Evolutionary conservation across 2,888 invertebrate genomes (phyloP).

Genomic region (Drosophila lacicola): DNA sequence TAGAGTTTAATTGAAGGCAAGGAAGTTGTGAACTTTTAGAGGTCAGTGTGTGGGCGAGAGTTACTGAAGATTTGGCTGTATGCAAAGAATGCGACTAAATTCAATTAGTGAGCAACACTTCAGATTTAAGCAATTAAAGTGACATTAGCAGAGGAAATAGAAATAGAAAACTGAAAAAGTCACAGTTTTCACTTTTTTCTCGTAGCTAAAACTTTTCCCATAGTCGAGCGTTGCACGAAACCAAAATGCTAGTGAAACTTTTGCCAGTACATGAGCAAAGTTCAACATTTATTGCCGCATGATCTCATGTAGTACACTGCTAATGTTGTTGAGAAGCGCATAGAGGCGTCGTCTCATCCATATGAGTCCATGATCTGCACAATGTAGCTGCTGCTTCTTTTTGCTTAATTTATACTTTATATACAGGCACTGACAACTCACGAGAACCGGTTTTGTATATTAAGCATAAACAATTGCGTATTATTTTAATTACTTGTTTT

Average conservation of each 20-base stretch:
- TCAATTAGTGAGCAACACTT: slow-evolving; percentile 3
- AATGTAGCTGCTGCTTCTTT: slow-evolving; percentile 5
- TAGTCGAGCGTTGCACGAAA: not conserved
- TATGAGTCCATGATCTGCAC: slow-evolving; percentile 47
- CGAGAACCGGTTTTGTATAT: slow-evolving; percentile 41
- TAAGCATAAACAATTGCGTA: slow-evolving; percentile 69
- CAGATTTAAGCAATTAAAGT: slow-evolving; percentile 28
- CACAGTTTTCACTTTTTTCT: slow-evolving; percentile 53
- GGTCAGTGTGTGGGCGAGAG: slow-evolving; percentile 55
- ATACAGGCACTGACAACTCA: slow-evolving; percentile 7
- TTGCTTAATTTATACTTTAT: slow-evolving; percentile 17
- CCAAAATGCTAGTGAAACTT: slow-evolving; percentile 40
- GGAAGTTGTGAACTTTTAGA: slow-evolving; percentile 44
- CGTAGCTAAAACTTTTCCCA: slow-evolving; percentile 31
- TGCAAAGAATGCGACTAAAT: slow-evolving; percentile 11
- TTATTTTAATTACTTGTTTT: slow-evolving; percentile 67
- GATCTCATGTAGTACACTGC: slow-evolving; percentile 48
- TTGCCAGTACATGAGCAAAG: slow-evolving; percentile 25
- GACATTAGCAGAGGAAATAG: slow-evolving; percentile 34
- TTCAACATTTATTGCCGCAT: slow-evolving; percentile 43
- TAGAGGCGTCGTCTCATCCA: slow-evolving; percentile 11
- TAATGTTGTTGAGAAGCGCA: slow-evolving; percentile 14
- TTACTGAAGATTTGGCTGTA: not conserved
- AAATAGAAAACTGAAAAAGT: slow-evolving; percentile 5
- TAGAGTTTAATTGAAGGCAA: slow-evolving; percentile 61